Evolutionary conservation across 1,140 invertebrate genomes (phyloP).

Genomic region (Drosophila kikkawai): DNA sequence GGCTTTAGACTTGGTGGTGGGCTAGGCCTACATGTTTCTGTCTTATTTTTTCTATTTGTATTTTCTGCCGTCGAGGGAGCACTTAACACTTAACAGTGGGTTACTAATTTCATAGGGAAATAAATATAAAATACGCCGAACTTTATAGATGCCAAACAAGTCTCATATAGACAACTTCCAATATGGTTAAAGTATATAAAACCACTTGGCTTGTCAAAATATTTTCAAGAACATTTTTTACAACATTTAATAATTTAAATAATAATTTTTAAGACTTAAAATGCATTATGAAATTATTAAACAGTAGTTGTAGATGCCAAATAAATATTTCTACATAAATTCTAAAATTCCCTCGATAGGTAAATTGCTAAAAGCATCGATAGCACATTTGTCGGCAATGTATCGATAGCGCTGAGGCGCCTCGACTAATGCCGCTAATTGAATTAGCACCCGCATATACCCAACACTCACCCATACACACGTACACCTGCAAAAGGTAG

Average conservation of each 20-base stretch:
- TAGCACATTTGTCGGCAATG: conserved; percentile 11
- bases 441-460: conserved; percentile 57
- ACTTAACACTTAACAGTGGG: conserved; percentile 37
- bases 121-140: conserved; percentile 6
- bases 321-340: too few relatives aligned
- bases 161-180: not conserved
- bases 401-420: conserved; percentile 13
- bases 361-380: conserved; percentile 7
- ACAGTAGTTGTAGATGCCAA: too few relatives aligned
- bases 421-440: conserved; percentile 57
- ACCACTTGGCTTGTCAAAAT: not conserved
- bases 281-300: not conserved
- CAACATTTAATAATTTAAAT: too few relatives aligned
- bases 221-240: not conserved
- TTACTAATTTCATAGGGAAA: conserved; percentile 38
- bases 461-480: not conserved
- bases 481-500: not conserved
- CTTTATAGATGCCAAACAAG: not conserved
- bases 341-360: not conserved
- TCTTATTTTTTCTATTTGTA: conserved; percentile 15
- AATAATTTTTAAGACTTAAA: not conserved
- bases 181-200: not conserved
- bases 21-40: conserved; percentile 27
- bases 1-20: conserved; percentile 12
- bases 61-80: conserved; percentile 1